Conservation (phyloP, 2,888 invertebrate genomes). For the Trachelus iudaicus region DNA sequence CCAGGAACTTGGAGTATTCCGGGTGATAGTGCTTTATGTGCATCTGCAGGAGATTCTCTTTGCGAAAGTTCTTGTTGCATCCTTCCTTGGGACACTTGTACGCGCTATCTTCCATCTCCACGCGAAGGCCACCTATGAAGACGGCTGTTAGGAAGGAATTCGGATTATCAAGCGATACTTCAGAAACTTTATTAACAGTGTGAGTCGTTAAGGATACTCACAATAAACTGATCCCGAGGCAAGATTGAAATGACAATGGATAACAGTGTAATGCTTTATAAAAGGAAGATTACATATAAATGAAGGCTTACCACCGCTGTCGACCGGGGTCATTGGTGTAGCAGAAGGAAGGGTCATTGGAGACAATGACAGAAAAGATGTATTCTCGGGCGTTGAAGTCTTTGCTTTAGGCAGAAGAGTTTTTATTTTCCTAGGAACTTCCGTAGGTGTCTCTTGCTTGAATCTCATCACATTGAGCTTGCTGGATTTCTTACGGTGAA, state of each 20-base stretch:
- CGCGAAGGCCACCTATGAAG: constrained; percentile 63
- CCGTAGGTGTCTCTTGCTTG: constrained; percentile 41
- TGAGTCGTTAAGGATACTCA: constrained; percentile 34
- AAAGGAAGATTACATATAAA: not conserved
- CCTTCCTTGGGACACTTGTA: constrained; percentile 82
- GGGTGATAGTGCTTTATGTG: constrained; percentile 96
- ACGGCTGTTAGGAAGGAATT: constrained; percentile 67
- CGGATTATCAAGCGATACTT: not conserved
- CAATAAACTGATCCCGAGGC: constrained; percentile 50
- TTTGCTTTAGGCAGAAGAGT: constrained; percentile 59
- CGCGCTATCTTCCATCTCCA: constrained; percentile 76
- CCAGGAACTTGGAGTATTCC: constrained; percentile 80
- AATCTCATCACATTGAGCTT: constrained; percentile 29
- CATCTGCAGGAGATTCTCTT: constrained; percentile 90
- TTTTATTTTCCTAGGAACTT: constrained; percentile 57
- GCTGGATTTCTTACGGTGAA: constrained; percentile 66
- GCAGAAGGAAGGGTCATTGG: not conserved
- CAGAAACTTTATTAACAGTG: not conserved
- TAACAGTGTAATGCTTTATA: not conserved
- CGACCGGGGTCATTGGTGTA: constrained; percentile 34
- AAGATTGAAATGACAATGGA: constrained; percentile 7
- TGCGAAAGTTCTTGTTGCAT: constrained; percentile 90
- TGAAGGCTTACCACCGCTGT: constrained; percentile 49
- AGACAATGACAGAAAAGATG: constrained; percentile 21
- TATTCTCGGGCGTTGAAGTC: constrained; percentile 14